A percentile compares a stretch with the other conserved stretches of the same genome.
These are phyloP conservation scores for Lacerta bilineata DNA, from an alignment of 2,797 vertebrate species.

Conservation along the genomic window DNA sequence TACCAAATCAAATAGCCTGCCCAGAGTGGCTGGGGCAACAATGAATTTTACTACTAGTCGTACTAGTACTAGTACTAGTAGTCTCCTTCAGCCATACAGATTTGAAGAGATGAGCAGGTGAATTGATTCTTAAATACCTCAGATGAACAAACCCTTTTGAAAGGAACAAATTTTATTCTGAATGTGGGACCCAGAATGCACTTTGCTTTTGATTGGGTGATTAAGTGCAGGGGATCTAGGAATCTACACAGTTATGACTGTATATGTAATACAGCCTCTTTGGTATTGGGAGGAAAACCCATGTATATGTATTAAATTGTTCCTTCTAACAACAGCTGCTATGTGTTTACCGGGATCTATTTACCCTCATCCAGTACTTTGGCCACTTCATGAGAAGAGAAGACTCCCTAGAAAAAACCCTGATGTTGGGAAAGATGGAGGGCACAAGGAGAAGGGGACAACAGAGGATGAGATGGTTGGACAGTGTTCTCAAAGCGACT, in stretches of 20 bases:
- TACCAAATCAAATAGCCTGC: background rate
- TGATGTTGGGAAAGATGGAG: too few species aligned
- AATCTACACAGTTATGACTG: background rate
- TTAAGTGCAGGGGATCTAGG: background rate
- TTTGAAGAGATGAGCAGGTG: background rate
- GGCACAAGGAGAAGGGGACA: too few species aligned
- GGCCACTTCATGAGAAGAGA: too few species aligned
- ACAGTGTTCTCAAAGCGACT: too few species aligned
- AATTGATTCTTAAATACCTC: background rate
- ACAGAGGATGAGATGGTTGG: too few species aligned
- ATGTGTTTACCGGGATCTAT: background rate
- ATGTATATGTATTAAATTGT: background rate
- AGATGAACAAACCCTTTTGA: background rate
- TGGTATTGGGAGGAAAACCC: background rate
- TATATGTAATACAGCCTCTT: background rate
- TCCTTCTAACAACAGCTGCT: background rate
- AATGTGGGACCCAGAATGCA: background rate
- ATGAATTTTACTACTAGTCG: too few species aligned
- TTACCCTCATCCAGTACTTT: background rate
- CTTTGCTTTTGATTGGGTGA: background rate
- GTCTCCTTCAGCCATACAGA: background rate
- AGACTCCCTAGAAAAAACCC: too few species aligned
- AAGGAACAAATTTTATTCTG: background rate
- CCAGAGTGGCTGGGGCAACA: too few species aligned
- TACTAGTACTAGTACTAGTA: too few species aligned